Percentiles rank a stretch among this genome's conserved stretches.
Evolutionary conservation across 1,140 invertebrate genomes (phyloP).

Genomic region (Aphidius gifuensis): DNA sequence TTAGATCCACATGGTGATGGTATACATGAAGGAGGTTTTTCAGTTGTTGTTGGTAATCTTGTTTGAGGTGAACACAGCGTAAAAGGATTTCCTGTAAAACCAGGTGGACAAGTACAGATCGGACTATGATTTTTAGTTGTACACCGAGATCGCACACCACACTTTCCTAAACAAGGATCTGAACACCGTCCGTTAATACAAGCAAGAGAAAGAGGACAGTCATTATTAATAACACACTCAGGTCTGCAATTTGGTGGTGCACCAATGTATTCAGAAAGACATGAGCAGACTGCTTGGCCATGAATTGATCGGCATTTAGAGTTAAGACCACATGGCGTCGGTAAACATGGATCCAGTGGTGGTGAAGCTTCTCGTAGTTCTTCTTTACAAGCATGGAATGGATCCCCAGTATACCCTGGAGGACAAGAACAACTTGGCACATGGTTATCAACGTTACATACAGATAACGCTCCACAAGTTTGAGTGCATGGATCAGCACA

Average conservation of each 20-base stretch:
- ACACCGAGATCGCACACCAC: constrained; percentile 58
- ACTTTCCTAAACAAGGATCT: constrained; percentile 60
- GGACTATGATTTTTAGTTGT: constrained; percentile 59
- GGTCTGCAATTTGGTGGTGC: constrained; percentile 57
- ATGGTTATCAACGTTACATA: constrained; percentile 71
- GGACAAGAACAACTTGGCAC: constrained; percentile 75
- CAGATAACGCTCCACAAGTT: constrained; percentile 69
- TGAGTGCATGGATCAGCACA: constrained; percentile 75
- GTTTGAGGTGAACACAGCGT: constrained; percentile 53
- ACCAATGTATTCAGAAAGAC: constrained; percentile 57
- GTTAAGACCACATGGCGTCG: constrained; percentile 60
- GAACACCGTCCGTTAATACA: constrained; percentile 60
- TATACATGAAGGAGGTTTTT: constrained; percentile 67
- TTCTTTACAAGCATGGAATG: constrained; percentile 64
- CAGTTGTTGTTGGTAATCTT: constrained; percentile 53
- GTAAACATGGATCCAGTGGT: constrained; percentile 53
- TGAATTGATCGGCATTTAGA: constrained; percentile 57
- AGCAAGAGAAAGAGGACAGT: constrained; percentile 56
- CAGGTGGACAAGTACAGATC: constrained; percentile 69
- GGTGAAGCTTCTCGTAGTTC: constrained; percentile 33
- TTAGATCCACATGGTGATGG: constrained; percentile 81
- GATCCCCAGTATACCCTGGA: constrained; percentile 72
- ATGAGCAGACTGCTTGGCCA: constrained; percentile 58
- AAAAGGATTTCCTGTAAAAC: constrained; percentile 75
- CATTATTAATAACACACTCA: constrained; percentile 59